These are phyloP conservation scores for Patiria pectinifera DNA, from an alignment of 53 echinoderm and acorn worm genomes.

Conservation along the genomic window DNA sequence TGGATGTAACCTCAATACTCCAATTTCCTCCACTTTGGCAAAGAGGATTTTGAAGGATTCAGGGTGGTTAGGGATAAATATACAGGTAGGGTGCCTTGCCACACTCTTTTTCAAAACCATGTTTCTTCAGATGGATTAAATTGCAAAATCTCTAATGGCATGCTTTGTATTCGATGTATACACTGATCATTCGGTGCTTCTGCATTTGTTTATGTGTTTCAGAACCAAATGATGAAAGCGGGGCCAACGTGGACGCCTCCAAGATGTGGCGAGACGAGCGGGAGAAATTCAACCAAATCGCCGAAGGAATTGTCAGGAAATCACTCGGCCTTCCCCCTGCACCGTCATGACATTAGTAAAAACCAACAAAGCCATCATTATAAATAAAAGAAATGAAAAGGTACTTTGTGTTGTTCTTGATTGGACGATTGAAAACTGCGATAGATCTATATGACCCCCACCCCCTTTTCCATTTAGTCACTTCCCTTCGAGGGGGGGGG, in stretches of 20 bases:
- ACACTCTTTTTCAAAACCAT: too few species aligned
- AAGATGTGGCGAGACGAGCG: constrained; percentile 99
- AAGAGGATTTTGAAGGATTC: too few species aligned
- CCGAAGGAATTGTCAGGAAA: constrained; percentile 81
- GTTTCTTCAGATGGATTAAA: too few species aligned
- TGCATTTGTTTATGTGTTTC: neutral
- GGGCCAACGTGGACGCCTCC: constrained; percentile 97
- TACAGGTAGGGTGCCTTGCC: too few species aligned
- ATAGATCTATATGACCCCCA: neutral
- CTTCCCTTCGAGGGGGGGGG: neutral
- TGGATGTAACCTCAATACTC: too few species aligned
- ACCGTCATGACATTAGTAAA: constrained; percentile 30
- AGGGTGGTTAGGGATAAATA: too few species aligned
- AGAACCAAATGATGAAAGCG: constrained; percentile 98
- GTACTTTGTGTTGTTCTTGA: neutral
- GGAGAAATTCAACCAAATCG: constrained; percentile 78
- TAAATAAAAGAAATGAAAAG: neutral
- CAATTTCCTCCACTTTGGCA: too few species aligned
- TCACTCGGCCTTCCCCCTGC: constrained; percentile 72
- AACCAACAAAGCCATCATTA: neutral
- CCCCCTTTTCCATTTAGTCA: neutral
- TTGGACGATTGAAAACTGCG: neutral
- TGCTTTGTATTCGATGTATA: too few species aligned
- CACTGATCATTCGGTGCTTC: neutral
- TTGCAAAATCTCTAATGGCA: too few species aligned